Evolutionary conservation across 2,797 vertebrate species (phyloP).

Genomic region (Rhabdomys pumilio): DNA sequence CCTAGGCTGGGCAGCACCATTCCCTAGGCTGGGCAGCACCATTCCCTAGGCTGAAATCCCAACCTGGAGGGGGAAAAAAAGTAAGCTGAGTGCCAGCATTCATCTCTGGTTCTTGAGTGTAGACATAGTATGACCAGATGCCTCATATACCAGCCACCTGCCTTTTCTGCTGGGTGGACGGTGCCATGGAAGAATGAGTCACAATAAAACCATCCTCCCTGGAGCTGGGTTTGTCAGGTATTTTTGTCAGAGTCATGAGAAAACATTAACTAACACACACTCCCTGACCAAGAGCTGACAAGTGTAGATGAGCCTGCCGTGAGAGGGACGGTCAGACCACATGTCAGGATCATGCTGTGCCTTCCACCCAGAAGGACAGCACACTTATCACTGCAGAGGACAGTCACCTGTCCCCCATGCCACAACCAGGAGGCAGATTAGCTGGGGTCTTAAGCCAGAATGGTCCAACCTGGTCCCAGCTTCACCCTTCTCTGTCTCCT

Average conservation of each 20-base stretch:
- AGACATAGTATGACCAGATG: neutral
- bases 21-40: too few species aligned
- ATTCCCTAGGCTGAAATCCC: too few species aligned
- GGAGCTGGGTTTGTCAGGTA: neutral
- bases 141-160: too few species aligned
- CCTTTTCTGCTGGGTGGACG: neutral
- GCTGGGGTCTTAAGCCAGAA: neutral
- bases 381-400: accelerated
- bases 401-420: neutral
- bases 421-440: neutral
- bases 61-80: neutral
- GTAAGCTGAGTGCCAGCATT: neutral
- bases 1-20: too few species aligned
- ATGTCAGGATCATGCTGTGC: accelerated
- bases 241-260: neutral
- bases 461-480: neutral
- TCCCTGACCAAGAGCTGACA: neutral
- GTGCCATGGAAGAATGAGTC: neutral
- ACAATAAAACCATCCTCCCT: neutral
- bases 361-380: neutral
- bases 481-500: too few species aligned
- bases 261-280: neutral
- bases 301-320: accelerated
- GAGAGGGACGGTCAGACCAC: neutral
- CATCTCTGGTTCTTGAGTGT: neutral